Evolutionary conservation across 2,888 invertebrate species (phyloP).

Genomic region (Diloba caeruleocephala): DNA sequence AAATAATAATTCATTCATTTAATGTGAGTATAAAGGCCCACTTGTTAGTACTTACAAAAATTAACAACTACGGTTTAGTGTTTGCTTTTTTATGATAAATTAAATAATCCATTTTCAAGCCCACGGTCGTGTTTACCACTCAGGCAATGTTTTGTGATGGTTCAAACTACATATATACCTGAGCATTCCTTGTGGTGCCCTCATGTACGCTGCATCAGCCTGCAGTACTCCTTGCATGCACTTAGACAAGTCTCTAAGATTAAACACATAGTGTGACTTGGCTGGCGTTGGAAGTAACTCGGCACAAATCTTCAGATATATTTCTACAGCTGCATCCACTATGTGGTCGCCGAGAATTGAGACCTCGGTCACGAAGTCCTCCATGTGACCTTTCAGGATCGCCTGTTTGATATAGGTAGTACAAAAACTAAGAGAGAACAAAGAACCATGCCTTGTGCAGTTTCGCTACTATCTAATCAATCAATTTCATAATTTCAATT

Average conservation of each 20-base stretch:
- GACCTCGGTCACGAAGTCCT: slow-evolving; percentile 93
- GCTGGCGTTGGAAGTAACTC: slow-evolving; percentile 97
- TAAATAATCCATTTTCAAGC: no score
- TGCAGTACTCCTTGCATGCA: slow-evolving; percentile 97
- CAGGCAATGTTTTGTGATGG: no score
- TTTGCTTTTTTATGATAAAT: no score
- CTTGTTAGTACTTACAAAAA: no score
- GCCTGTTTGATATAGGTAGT: slow-evolving; percentile 83
- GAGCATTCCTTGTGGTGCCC: slow-evolving; percentile 91
- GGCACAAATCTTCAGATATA: slow-evolving; percentile 93
- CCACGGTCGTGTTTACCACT: no score
- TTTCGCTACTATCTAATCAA: no score
- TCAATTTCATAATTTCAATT: no score
- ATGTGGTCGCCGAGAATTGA: slow-evolving; percentile 91
- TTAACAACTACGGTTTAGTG: no score
- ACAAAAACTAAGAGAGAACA: neutral
- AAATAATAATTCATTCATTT: no score
- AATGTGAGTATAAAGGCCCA: no score
- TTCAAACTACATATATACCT: slow-evolving; percentile 76
- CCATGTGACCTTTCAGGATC: slow-evolving; percentile 93
- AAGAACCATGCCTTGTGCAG: no score
- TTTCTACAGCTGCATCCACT: slow-evolving; percentile 94
- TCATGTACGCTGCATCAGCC: slow-evolving; percentile 92
- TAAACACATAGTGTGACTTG: slow-evolving; percentile 98
- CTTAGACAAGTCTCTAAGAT: slow-evolving; percentile 96